Evolutionary conservation across 2,797 vertebrate genomes (phyloP).

Genomic region (Thaleichthys pacificus): DNA sequence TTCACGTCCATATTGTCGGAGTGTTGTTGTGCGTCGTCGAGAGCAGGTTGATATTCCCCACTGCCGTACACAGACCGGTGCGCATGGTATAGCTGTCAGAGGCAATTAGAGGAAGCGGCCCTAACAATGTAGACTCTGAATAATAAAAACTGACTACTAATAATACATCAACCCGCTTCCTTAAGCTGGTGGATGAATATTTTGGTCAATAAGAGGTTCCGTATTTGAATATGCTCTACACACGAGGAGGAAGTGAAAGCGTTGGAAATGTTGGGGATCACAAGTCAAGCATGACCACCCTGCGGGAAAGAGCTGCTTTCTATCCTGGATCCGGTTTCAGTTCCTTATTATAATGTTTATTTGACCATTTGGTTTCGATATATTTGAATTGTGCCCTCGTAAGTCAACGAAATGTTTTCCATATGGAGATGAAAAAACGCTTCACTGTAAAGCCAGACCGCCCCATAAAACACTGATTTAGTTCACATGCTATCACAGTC

Average conservation of each 20-base stretch:
- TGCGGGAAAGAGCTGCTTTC: slow-evolving; percentile 15
- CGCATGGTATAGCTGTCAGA: slow-evolving; percentile 67
- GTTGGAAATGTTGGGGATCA: slow-evolving; percentile 16
- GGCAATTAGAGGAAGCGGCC: slow-evolving; percentile 44
- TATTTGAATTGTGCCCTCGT: slow-evolving; percentile 24
- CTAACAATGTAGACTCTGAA: slow-evolving; percentile 53
- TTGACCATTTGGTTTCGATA: slow-evolving; percentile 18
- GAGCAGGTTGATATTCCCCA: slow-evolving; percentile 11
- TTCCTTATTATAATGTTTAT: slow-evolving; percentile 11
- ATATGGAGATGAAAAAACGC: neutral
- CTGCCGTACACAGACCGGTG: slow-evolving; percentile 8
- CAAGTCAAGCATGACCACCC: slow-evolving; percentile 4
- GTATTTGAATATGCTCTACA: slow-evolving; percentile 62
- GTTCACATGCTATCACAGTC: no score
- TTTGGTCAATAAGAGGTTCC: slow-evolving; percentile 39
- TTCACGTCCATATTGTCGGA: slow-evolving; percentile 34
- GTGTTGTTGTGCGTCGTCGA: slow-evolving; percentile 51
- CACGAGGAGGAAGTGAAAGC: slow-evolving; percentile 41
- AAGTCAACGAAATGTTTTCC: neutral
- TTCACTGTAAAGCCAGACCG: no score
- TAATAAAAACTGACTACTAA: slow-evolving; percentile 64
- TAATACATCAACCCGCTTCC: slow-evolving; percentile 65
- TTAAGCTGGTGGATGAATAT: slow-evolving; percentile 43
- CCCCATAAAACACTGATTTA: no score
- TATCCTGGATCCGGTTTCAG: neutral